Base-by-base conservation (phyloP, 2,888 invertebrate genomes). In the Caenorhabditis afra region DNA sequence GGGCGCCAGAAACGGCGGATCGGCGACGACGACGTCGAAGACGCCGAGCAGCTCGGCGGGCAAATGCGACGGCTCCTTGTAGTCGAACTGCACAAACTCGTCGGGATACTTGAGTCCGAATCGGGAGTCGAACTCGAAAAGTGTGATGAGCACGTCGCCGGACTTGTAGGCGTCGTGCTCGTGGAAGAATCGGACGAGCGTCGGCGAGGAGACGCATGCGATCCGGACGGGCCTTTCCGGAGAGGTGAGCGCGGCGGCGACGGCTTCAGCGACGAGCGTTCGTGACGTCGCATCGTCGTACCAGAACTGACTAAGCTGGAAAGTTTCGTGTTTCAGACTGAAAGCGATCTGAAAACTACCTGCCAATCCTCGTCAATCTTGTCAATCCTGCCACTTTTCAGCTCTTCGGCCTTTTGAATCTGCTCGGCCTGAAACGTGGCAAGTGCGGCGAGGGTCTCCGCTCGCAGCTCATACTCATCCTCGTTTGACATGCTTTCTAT, bases 1-100 rank as follows among this genome's bases (percentile, higher is more conserved):
- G 85, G 95, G 94, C 0, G 96, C 94, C 2, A 98, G 92, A 91
- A 97, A 97, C 0, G 98, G 98, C 0, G 98, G 97, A 92, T 98
- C 97, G 0, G 94, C 95, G 65, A 98, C 92, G 0, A 97, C 94
- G 23, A 97, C 90, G 91, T 96, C 95, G 90, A 83, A 85, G 22
- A 44, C 67, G 22, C 66, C 80, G 55, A 45, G 20, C 53, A 93
- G 91, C 12, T 94, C 93, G 39, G 92, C 90, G 0, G 94, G 93
- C 14, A 95, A 88, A 57, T 93, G 93, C 12, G 94, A 92, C 0
- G 95, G 95, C 12, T 92, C 91, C 22, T 83, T 84, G 91, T 96
- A 97, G 91, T 98, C 96, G 89, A 96, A 98, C 81, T 93, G 93
- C 47, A 94, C 92, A 91, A 94, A 97, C 90, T 96, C 94, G 0